Evolutionary conservation across 2,888 invertebrate genomes (phyloP), one percentile per base, ranked within the genome.

Genomic region (Blastobasis lacticolella): DNA sequence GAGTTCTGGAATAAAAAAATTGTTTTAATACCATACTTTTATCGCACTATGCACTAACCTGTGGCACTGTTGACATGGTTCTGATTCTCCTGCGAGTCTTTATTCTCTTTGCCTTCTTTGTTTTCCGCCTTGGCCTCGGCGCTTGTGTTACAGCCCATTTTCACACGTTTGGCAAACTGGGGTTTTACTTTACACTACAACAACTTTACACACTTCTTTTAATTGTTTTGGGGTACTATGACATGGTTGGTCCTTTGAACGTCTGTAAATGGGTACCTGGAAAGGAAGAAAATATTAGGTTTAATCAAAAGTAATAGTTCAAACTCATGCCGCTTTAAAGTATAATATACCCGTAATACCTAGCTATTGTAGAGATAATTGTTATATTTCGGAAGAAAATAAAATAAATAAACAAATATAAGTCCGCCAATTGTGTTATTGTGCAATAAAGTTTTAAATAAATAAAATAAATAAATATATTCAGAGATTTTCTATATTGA

Each of bases 111-210:
- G 1, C 63, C 53, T 71, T 23, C 23, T 23, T 23, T 23, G 23
- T 23, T 73, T 51, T 75, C 75, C 4, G 57, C 41, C 43, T 80
- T 79, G 44, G 78, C 70, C 51, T 80, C 81, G 1, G 80, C 75
- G 55, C 81, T 81, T 1, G 81, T 81, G 57, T 80, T 81, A 68
- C 81, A 81, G 40, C 81, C 81, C 81, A 81, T 81, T 52, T 59
- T 62, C 9, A 54, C 48, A 57, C 56, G 51, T 38, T 46, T 51
- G 23, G 55, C 49, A 59, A 55, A 59, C 58, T 62, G 57, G 57
- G 23, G 23, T 23, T 57, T 56, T 57, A 49, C 23, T 50, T 4
- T 43, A 49, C 10, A 42, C 9, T 46, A 37, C 4, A 40, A 23
- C 38, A 48, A 10, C 5, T 10, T 40, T 54, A 64, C 54, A 61